Base-by-base conservation (phyloP, 2,888 invertebrate species). In the Brachyptera putata region DNA sequence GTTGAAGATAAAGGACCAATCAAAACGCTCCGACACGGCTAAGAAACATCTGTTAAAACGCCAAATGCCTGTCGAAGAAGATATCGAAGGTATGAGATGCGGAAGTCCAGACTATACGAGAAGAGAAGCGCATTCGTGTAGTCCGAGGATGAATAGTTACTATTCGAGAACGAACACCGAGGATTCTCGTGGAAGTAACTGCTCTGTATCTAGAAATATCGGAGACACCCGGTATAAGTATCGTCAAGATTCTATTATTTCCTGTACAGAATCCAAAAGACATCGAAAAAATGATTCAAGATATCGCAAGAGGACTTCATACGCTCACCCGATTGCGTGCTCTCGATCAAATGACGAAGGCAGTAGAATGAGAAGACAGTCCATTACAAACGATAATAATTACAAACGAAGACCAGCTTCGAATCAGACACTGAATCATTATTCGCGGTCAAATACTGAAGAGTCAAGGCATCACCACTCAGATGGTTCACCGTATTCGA, bases 61-160 rank as follows among this genome's bases (percentile, higher is more conserved):
- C 5, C 92, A 92, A 70, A 84, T 86, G 65, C 85, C 87, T 49
- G 84, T 91, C 34, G 84, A 86, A 65, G 88, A 89, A 66, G 81
- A 85, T 57, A 81, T 81, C 57, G 73, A 66, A 24, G 50, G 56
- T 34, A 59, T 62, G 26, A 36, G 61, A 9, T 13, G 59, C 30
- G 24, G 57, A 36, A 37, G 25, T 22, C 46, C 36, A 9, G 56
- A 56, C 16, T 36, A 57, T 24, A 41, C 56, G 13, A n/a, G 60
- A 7, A 22, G 59, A 5, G 61, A 61, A 13, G 43, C 58, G 7
- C 57, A 58, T 25, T 61, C 61, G 14, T 61, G 61, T 34, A 62
- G 62, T 43, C 62, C 62, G 13, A 22, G 62, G n/a, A 16, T 59
- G 18, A 36, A 26, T n/a, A 14, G 50, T 14, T 30, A 16, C 16